phyloP scores from a whole-genome alignment of 2,113 vertebrate genomes.

The Lontra canadensis region DNA sequence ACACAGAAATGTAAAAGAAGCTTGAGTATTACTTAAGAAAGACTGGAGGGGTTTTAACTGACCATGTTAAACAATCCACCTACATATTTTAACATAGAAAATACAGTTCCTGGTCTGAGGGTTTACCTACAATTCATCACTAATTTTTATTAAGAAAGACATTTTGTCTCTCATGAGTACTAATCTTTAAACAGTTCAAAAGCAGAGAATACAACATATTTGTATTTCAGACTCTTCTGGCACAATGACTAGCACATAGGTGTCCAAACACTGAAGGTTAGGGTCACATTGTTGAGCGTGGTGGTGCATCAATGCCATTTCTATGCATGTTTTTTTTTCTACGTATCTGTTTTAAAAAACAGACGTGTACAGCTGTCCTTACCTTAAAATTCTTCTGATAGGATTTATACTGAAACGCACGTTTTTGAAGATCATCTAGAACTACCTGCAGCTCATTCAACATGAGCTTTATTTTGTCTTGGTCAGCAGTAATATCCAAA shows the following conservation, averaged over 20 bases:
- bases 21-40: conserved; percentile 28
- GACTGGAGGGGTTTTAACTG: neutral
- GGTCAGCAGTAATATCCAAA: conserved; percentile 86
- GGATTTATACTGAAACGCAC: conserved; percentile 87
- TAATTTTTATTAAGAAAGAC: conserved; percentile 5
- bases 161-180: neutral
- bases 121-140: neutral
- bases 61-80: neutral
- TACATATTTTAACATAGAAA: conserved; percentile 25
- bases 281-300: neutral
- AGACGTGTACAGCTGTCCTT: neutral
- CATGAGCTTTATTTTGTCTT: conserved; percentile 80
- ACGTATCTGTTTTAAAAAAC: neutral
- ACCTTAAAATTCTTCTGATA: conserved; percentile 94
- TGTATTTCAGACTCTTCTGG: neutral
- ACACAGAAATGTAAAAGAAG: neutral
- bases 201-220: neutral
- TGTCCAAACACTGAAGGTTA: neutral
- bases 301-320: neutral
- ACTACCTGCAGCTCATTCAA: conserved; percentile 85
- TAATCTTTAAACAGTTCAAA: conserved; percentile 30
- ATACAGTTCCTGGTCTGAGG: neutral
- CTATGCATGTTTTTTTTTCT: neutral
- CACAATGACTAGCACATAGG: neutral
- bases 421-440: conserved; percentile 88